A percentile compares a stretch with the other conserved stretches of the same genome.
Conservation (phyloP, 1,140 invertebrate genomes). For the Pentalonia nigronervosa region DNA sequence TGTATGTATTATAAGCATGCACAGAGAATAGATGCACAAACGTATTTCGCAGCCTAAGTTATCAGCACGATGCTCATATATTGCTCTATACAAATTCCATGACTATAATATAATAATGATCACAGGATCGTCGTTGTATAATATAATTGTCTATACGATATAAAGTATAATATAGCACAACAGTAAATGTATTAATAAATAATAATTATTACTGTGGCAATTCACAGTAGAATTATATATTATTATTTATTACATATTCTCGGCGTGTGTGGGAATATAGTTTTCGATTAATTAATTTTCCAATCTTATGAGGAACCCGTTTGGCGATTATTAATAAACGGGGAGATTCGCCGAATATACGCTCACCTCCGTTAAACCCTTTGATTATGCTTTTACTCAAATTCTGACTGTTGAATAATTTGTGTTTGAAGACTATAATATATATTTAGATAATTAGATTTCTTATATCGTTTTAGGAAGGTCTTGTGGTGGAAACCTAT, state of each 20-base stretch:
- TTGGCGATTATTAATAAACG: neutral
- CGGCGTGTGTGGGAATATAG: neutral
- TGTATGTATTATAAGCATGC: constrained; percentile 2
- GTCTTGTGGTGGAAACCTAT: neutral
- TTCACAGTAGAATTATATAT: neutral
- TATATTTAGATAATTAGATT: no score
- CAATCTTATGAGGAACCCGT: no score
- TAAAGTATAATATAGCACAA: neutral
- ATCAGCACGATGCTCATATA: constrained; percentile 12
- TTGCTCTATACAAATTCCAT: neutral
- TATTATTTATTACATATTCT: neutral
- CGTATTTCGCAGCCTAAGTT: neutral
- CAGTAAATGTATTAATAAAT: neutral
- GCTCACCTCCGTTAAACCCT: neutral
- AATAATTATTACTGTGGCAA: neutral
- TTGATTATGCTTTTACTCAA: neutral
- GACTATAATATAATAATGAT: neutral
- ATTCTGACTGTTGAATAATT: neutral
- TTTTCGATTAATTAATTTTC: neutral
- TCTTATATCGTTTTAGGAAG: no score
- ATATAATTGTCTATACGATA: neutral
- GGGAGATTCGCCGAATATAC: neutral
- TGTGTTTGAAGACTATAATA: no score
- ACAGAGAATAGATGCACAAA: neutral
- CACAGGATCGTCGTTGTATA: neutral